phyloP scores from a whole-genome alignment of 2,888 invertebrate species.

The Stenurella melanura region DNA sequence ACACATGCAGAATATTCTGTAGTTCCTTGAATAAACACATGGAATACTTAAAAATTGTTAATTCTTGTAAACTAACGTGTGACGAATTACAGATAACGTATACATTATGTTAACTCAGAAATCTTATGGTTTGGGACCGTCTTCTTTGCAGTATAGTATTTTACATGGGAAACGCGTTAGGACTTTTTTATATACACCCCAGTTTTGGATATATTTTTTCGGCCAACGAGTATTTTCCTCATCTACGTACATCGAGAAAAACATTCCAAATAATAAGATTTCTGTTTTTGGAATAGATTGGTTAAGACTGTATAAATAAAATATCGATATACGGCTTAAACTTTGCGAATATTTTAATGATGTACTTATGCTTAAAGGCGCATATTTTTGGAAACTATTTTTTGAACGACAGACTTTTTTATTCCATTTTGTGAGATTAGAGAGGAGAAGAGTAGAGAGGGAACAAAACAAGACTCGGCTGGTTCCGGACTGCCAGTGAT shows the following conservation, averaged over 20 bases:
- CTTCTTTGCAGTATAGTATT: background rate
- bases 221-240: background rate
- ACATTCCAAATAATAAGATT: constrained; percentile 44
- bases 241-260: background rate
- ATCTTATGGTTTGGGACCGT: constrained; percentile 44
- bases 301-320: constrained; percentile 59
- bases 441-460: constrained; percentile 50
- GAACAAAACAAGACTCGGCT: constrained; percentile 64
- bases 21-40: constrained; percentile 31
- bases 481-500: constrained; percentile 59
- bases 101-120: constrained; percentile 28
- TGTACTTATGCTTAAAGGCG: constrained; percentile 63
- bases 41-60: constrained; percentile 17
- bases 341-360: constrained; percentile 34
- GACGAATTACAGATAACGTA: constrained; percentile 24
- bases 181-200: background rate
- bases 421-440: constrained; percentile 58
- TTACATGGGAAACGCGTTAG: background rate
- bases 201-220: background rate
- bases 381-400: constrained; percentile 60
- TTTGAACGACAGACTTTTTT: constrained; percentile 55
- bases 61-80: constrained; percentile 25
- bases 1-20: constrained; percentile 28
- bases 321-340: constrained; percentile 49
- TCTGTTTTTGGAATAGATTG: constrained; percentile 52